Evolutionary conservation across 2,888 invertebrate species (phyloP).

Genomic region (Lasioglossum marginatum): DNA sequence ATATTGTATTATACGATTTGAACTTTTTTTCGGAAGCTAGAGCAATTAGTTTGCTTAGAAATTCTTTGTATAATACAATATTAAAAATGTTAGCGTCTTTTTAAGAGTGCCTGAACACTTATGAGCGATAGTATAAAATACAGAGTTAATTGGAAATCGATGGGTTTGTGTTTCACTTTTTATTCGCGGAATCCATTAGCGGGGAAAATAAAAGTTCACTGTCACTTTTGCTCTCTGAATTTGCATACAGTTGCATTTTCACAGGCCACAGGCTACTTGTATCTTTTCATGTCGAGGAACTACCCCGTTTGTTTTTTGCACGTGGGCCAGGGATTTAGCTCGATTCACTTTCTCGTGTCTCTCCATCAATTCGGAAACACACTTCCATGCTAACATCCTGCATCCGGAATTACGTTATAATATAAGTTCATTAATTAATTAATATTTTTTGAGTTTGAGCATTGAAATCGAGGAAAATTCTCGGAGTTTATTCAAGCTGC

Average conservation of each 20-base stretch:
- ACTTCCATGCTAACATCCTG: background rate
- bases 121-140: too few relatives aligned
- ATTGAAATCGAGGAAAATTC: background rate
- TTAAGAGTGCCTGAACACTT: too few relatives aligned
- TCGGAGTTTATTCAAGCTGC: too few relatives aligned
- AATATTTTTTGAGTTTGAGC: background rate
- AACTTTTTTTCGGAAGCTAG: too few relatives aligned
- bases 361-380: background rate
- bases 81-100: too few relatives aligned
- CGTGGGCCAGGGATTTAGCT: background rate
- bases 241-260: background rate
- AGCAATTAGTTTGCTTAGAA: too few relatives aligned
- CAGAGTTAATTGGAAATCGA: background rate
- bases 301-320: background rate
- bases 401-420: background rate
- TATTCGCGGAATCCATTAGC: constrained; percentile 1
- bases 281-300: too few relatives aligned
- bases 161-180: background rate
- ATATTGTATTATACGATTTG: too few relatives aligned
- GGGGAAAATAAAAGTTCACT: background rate
- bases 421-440: background rate
- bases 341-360: background rate
- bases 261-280: background rate
- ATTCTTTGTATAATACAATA: too few relatives aligned
- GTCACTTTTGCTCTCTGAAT: background rate